Evolutionary conservation across 2,888 invertebrate species (phyloP).

Genomic region (Drosophila cognata): DNA sequence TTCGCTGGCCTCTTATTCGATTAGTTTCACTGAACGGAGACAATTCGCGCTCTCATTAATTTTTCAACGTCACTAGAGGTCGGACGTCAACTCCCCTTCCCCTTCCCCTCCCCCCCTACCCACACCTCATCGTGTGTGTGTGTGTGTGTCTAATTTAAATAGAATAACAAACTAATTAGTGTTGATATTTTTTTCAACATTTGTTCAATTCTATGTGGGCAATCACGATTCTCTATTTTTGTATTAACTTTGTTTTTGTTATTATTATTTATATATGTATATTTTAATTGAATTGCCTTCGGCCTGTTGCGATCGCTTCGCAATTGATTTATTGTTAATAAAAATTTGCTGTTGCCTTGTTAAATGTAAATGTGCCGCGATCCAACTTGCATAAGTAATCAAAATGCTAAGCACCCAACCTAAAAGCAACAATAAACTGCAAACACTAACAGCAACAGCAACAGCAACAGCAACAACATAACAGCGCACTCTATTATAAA

Average conservation of each 20-base stretch:
- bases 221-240: slow-evolving; percentile 55
- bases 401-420: slow-evolving; percentile 52
- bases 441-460: slow-evolving; percentile 20
- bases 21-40: slow-evolving; percentile 47
- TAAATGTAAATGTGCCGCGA: slow-evolving; percentile 65
- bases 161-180: slow-evolving; percentile 79
- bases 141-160: slow-evolving; percentile 58
- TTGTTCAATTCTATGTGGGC: slow-evolving; percentile 38
- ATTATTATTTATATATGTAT: slow-evolving; percentile 54
- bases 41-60: slow-evolving; percentile 53
- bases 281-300: slow-evolving; percentile 71
- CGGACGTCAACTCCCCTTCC: background rate
- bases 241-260: slow-evolving; percentile 18
- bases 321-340: slow-evolving; percentile 81
- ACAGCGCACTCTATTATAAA: slow-evolving; percentile 53
- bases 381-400: slow-evolving; percentile 68
- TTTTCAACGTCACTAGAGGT: slow-evolving; percentile 45
- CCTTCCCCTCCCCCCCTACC: background rate
- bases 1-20: slow-evolving; percentile 28
- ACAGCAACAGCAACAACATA: slow-evolving; percentile 14
- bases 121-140: background rate
- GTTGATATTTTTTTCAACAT: slow-evolving; percentile 59
- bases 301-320: slow-evolving; percentile 48
- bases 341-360: slow-evolving; percentile 61
- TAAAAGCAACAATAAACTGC: slow-evolving; percentile 19